A percentile compares a stretch with the other conserved stretches of the same genome.
These are phyloP conservation scores for Clavelina lepadiformis DNA, from an alignment of 23 tunicate genomes.

Conservation along the genomic window DNA sequence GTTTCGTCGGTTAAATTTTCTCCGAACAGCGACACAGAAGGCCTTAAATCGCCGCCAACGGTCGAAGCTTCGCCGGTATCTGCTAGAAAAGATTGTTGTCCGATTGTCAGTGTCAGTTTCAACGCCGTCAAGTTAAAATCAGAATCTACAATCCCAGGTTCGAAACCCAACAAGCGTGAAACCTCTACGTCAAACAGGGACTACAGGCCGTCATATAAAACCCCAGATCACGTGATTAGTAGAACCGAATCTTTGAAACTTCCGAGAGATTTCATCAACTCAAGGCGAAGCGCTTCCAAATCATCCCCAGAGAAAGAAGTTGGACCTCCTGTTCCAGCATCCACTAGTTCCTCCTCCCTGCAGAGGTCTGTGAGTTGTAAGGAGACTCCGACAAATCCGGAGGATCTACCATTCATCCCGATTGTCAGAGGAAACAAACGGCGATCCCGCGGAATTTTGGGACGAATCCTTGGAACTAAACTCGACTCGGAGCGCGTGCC, in stretches of 20 bases:
- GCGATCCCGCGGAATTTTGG: constrained; percentile 59
- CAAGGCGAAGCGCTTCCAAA: neutral
- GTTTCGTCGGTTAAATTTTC: constrained; percentile 13
- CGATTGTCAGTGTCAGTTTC: too few relatives aligned
- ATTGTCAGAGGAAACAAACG: constrained; percentile 70
- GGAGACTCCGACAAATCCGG: constrained; percentile 38
- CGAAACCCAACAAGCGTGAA: constrained; percentile 36
- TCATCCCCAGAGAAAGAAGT: neutral
- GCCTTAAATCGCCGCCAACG: too few relatives aligned
- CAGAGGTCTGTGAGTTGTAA: constrained; percentile 65
- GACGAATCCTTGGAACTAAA: constrained; percentile 48
- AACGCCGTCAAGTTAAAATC: too few relatives aligned
- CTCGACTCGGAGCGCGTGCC: constrained; percentile 44
- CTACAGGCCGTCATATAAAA: constrained; percentile 40
- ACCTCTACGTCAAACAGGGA: constrained; percentile 46
- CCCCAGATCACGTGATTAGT: constrained; percentile 4
- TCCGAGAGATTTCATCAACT: constrained; percentile 58
- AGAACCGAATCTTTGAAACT: constrained; percentile 59
- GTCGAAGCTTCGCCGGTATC: too few relatives aligned
- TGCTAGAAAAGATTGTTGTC: too few relatives aligned
- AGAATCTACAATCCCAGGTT: too few relatives aligned
- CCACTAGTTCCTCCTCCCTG: constrained; percentile 4
- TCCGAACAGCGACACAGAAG: too few relatives aligned
- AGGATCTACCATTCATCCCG: constrained; percentile 24
- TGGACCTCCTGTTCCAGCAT: neutral